Conservation (phyloP, 2,113 vertebrate genomes). For the Haemorhous mexicanus region DNA sequence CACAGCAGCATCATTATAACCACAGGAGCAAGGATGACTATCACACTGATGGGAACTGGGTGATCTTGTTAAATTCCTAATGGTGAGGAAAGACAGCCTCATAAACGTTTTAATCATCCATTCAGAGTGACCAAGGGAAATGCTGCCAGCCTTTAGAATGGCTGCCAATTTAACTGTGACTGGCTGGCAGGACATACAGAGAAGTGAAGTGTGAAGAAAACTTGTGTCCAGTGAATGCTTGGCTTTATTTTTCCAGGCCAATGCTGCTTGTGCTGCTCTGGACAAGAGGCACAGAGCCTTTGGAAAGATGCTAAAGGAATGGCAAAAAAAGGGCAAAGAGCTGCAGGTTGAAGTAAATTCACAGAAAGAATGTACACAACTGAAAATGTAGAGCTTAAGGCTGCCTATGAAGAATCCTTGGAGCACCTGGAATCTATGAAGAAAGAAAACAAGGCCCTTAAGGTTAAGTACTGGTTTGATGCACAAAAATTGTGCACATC, state of each 20-base stretch:
- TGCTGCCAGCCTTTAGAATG: neutral
- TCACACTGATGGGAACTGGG: conserved; percentile 39
- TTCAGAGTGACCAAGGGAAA: conserved; percentile 40
- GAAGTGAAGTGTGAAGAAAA: conserved; percentile 28
- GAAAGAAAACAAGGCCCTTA: conserved; percentile 72
- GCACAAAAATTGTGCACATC: neutral
- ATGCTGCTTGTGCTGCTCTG: conserved; percentile 67
- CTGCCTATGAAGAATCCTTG: conserved; percentile 61
- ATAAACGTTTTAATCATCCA: conserved; percentile 53
- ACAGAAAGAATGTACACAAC: conserved; percentile 74
- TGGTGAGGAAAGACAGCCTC: conserved; percentile 30
- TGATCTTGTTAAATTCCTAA: conserved; percentile 53
- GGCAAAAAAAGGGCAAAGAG: conserved; percentile 76
- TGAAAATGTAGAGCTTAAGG: conserved; percentile 75
- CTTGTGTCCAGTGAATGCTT: neutral
- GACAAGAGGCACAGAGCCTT: conserved; percentile 77
- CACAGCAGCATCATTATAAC: conserved; percentile 50
- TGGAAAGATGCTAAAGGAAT: conserved; percentile 72
- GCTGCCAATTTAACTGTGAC: conserved; percentile 33
- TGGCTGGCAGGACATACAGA: neutral
- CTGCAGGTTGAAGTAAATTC: conserved; percentile 71
- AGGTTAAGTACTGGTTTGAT: conserved; percentile 43
- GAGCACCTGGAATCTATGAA: conserved; percentile 69
- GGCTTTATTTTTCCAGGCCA: conserved; percentile 63
- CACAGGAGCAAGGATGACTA: neutral